A percentile compares a stretch with the other conserved stretches of the same genome.
phyloP scores from a whole-genome alignment of 2,888 invertebrate genomes.

The Rhaphigaster nebulosa region DNA sequence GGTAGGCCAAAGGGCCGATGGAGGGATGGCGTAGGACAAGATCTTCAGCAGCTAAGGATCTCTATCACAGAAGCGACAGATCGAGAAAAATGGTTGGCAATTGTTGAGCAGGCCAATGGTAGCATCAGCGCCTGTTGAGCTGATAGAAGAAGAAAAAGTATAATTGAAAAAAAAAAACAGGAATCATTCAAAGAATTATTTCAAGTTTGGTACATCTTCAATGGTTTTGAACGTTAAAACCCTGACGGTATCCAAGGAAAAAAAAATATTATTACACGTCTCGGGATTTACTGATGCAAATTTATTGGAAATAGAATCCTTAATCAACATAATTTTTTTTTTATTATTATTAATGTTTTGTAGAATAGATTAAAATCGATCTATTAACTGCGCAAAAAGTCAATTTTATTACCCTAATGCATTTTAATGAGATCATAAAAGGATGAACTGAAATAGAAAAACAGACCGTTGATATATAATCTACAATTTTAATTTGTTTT shows the following conservation, averaged over 20 bases:
- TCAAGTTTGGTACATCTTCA: too few relatives aligned
- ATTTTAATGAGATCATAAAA: not conserved
- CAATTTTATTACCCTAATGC: not conserved
- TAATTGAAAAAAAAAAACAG: too few relatives aligned
- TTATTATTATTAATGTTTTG: not conserved
- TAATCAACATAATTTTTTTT: not conserved
- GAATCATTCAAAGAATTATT: too few relatives aligned
- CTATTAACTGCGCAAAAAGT: not conserved
- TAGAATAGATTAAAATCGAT: slow-evolving; percentile 11
- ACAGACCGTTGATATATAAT: not conserved
- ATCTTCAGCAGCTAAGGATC: too few relatives aligned
- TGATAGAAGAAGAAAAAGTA: too few relatives aligned
- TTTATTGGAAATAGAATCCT: not conserved
- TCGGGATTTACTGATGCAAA: not conserved
- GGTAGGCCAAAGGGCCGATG: too few relatives aligned
- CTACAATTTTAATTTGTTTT: slow-evolving; percentile 1
- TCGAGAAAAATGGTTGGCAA: too few relatives aligned
- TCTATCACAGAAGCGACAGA: too few relatives aligned
- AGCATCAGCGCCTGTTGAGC: too few relatives aligned
- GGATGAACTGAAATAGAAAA: not conserved
- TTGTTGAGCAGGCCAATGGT: too few relatives aligned
- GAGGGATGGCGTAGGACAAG: too few relatives aligned
- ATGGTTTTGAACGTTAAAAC: too few relatives aligned
- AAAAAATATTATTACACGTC: not conserved
- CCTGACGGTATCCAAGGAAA: not conserved